A percentile compares a stretch with the other conserved stretches of the same genome.
phyloP scores from a whole-genome alignment of 2,797 vertebrate species.

The Pseudopleuronectes americanus region DNA sequence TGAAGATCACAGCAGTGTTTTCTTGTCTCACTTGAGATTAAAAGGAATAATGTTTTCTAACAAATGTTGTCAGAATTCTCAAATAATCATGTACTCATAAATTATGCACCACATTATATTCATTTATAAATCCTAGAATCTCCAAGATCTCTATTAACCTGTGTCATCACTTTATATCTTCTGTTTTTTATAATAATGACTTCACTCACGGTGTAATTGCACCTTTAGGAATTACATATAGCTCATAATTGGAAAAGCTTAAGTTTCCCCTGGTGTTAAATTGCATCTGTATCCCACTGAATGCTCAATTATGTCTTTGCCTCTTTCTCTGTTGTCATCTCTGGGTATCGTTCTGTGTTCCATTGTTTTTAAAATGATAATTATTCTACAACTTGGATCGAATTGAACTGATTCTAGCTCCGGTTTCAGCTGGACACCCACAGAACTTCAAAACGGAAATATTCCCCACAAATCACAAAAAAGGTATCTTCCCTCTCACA shows the following conservation, averaged over 20 bases:
- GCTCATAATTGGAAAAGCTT: constrained; percentile 56
- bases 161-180: constrained; percentile 46
- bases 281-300: constrained; percentile 31
- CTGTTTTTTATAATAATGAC: constrained; percentile 51
- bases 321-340: constrained; percentile 47
- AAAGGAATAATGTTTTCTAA: constrained; percentile 69
- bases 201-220: constrained; percentile 56
- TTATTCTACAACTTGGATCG: constrained; percentile 39
- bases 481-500: constrained; percentile 82
- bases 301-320: constrained; percentile 45
- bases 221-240: constrained; percentile 54
- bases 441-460: constrained; percentile 92
- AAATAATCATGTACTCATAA: constrained; percentile 58
- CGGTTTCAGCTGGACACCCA: constrained; percentile 87
- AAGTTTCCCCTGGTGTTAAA: constrained; percentile 39
- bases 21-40: constrained; percentile 64
- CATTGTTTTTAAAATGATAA: constrained; percentile 18
- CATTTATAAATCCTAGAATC: constrained; percentile 54
- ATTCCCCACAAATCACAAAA: constrained; percentile 89
- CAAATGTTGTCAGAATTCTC: constrained; percentile 58
- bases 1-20: constrained; percentile 68
- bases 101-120: constrained; percentile 58
- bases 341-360: constrained; percentile 52
- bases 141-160: constrained; percentile 67
- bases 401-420: constrained; percentile 69